Conservation (phyloP, 2,888 invertebrate genomes). For the Epinotia ramella region DNA sequence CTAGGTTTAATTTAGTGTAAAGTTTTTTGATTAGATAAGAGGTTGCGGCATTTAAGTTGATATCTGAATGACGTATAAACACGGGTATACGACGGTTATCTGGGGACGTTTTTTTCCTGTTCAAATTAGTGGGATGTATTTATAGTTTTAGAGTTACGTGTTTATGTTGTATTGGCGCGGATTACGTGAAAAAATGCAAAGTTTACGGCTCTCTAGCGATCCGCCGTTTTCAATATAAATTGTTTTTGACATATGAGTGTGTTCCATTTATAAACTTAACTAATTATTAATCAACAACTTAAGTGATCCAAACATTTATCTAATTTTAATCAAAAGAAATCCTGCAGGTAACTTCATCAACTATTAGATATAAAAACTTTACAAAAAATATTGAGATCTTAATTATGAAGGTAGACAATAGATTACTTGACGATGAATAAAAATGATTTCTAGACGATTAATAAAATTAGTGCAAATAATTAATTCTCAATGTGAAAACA, state of each 20-base stretch:
- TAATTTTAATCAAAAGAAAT: no score
- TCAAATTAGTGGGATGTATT: constrained; percentile 32
- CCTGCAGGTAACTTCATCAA: no score
- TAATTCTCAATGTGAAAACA: constrained; percentile 5
- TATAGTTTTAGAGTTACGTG: constrained; percentile 25
- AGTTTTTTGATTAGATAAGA: neutral
- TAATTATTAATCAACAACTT: neutral
- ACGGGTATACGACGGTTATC: constrained; percentile 24
- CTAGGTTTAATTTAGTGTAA: constrained; percentile 7
- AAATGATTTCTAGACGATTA: neutral
- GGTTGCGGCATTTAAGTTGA: constrained; percentile 5
- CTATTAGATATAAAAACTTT: no score
- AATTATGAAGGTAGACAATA: no score
- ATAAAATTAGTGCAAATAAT: neutral
- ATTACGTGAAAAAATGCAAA: constrained; percentile 21
- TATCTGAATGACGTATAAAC: constrained; percentile 37
- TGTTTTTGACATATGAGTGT: neutral
- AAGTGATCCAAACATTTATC: no score
- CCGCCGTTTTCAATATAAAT: neutral
- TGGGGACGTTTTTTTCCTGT: constrained; percentile 33
- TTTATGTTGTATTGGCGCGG: constrained; percentile 26
- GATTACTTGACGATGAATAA: no score
- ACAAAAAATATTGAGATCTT: no score
- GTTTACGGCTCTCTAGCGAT: neutral
- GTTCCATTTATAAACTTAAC: neutral